phyloP scores from a whole-genome alignment of 2,113 vertebrate species.

The Zapus hudsonius region DNA sequence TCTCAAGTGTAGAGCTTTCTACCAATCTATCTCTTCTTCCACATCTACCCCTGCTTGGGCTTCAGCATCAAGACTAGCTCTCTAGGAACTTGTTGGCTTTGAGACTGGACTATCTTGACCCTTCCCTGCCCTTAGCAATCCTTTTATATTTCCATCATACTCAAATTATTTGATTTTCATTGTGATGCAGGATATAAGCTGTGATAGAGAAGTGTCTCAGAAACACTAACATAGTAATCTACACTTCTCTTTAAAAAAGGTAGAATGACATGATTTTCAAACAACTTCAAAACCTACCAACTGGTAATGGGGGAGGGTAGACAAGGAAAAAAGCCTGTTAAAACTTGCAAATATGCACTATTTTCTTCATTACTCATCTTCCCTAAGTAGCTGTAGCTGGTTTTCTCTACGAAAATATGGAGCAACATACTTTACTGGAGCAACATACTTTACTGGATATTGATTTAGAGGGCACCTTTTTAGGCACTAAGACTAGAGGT shows the following conservation, averaged over 20 bases:
- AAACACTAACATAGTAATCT: slow-evolving; percentile 12
- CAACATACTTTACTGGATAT: background rate
- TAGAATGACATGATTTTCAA: slow-evolving; percentile 51
- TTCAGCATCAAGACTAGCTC: background rate
- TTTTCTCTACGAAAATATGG: slow-evolving; percentile 43
- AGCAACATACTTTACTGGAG: background rate
- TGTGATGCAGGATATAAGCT: background rate
- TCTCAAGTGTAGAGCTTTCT: background rate
- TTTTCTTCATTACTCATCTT: slow-evolving; percentile 65
- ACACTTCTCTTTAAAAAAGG: slow-evolving; percentile 4
- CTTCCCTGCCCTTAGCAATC: background rate
- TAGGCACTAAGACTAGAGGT: slow-evolving; percentile 25
- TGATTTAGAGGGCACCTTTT: slow-evolving; percentile 18
- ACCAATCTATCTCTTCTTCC: background rate
- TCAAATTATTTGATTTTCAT: slow-evolving; percentile 9
- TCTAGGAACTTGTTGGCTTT: background rate
- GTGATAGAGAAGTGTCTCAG: background rate
- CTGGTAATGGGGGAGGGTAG: background rate
- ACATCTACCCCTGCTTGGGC: background rate
- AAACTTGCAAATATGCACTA: slow-evolving; percentile 61
- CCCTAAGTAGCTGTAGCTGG: slow-evolving; percentile 62
- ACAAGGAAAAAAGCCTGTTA: slow-evolving; percentile 51
- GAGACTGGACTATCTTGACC: background rate
- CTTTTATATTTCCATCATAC: background rate
- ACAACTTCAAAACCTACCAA: slow-evolving; percentile 36